Conservation (phyloP, 1,140 invertebrate genomes). For the Cardiocondyla obscurior region DNA sequence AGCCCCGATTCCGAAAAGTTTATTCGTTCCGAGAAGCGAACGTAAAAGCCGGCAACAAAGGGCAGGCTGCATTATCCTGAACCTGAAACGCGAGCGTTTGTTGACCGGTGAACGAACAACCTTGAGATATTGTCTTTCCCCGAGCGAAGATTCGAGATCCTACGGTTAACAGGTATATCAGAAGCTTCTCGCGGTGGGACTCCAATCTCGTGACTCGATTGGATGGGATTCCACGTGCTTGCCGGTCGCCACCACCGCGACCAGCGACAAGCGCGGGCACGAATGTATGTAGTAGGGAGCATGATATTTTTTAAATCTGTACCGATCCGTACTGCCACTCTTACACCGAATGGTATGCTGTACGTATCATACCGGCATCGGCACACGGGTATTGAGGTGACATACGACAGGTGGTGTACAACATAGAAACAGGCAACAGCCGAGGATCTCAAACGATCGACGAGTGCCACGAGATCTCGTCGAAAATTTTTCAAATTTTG, state of each 20-base stretch:
- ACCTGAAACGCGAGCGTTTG: neutral
- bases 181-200: constrained; percentile 13
- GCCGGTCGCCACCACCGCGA: constrained; percentile 40
- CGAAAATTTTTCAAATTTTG: too few species aligned
- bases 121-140: neutral
- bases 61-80: too few species aligned
- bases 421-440: neutral
- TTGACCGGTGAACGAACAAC: neutral
- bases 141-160: neutral
- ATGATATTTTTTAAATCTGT: constrained; percentile 78
- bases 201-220: constrained; percentile 60
- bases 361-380: constrained; percentile 58
- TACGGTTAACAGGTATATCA: neutral
- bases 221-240: constrained; percentile 74
- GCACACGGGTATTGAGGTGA: neutral
- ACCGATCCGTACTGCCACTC: constrained; percentile 74
- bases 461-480: neutral
- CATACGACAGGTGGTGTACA: neutral
- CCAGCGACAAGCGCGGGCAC: neutral
- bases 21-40: neutral
- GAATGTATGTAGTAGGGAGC: constrained; percentile 59
- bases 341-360: constrained; percentile 76
- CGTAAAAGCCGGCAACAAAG: neutral
- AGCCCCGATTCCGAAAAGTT: too few species aligned
- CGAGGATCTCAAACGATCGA: neutral